phyloP scores from a whole-genome alignment of 2,888 invertebrate genomes.

The Campaea margaritaria region DNA sequence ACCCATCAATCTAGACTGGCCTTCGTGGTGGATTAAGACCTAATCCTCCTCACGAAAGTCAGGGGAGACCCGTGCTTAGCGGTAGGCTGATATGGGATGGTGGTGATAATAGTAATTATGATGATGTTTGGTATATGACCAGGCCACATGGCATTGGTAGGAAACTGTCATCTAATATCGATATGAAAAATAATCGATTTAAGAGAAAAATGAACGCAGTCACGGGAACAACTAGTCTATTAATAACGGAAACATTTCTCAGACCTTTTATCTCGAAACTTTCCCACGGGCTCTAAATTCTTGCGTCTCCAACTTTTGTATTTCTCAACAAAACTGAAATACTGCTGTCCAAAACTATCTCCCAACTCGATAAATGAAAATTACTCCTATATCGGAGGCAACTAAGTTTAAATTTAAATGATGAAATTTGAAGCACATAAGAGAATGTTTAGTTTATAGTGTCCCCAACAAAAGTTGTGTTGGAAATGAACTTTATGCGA shows the following conservation, averaged over 20 bases:
- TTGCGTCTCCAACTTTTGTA: conserved; percentile 25
- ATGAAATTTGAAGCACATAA: background rate
- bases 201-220: no score
- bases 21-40: no score
- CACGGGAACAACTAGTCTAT: no score
- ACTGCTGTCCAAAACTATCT: conserved; percentile 23
- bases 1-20: no score
- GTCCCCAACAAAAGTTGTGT: background rate
- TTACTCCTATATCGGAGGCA: background rate
- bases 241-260: conserved; percentile 12
- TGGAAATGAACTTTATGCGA: conserved; percentile 1
- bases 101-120: no score
- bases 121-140: no score
- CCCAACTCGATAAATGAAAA: conserved; percentile 1
- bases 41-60: no score
- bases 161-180: no score
- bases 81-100: no score
- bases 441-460: background rate
- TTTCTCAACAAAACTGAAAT: conserved; percentile 23
- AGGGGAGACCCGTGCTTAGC: no score
- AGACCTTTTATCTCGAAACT: conserved; percentile 23
- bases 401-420: conserved; percentile 18
- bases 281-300: conserved; percentile 29
- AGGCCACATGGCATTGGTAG: no score
- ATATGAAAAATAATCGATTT: no score